Evolutionary conservation across 2,888 invertebrate genomes (phyloP).

Genomic region (Tinea trinotella): DNA sequence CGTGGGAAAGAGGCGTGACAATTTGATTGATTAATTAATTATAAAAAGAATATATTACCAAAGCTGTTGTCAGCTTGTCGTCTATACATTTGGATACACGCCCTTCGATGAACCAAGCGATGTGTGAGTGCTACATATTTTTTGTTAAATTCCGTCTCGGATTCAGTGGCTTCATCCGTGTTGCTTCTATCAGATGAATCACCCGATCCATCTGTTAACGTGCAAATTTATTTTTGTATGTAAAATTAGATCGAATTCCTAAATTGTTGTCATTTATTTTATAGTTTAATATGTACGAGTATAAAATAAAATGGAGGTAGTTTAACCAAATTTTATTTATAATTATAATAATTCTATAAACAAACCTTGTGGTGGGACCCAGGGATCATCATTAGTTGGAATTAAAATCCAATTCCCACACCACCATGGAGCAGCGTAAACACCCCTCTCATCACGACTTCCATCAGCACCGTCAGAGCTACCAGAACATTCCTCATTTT

Average conservation of each 20-base stretch:
- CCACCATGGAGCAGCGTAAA: conserved; percentile 85
- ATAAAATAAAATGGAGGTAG: conserved; percentile 1
- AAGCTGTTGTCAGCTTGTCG: conserved; percentile 87
- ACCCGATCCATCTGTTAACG: conserved; percentile 39
- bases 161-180: conserved; percentile 73
- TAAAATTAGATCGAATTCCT: not conserved
- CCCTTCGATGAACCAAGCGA: conserved; percentile 90
- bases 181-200: conserved; percentile 28
- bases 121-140: conserved; percentile 90
- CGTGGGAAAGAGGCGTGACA: no score
- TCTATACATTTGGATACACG: conserved; percentile 91
- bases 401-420: conserved; percentile 81
- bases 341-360: not conserved
- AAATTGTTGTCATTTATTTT: not conserved
- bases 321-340: no score
- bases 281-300: not conserved
- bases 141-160: conserved; percentile 88
- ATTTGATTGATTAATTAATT: no score
- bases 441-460: conserved; percentile 76
- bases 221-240: conserved; percentile 19
- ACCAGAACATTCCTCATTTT: conserved; percentile 72
- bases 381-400: conserved; percentile 57
- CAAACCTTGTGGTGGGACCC: conserved; percentile 56
- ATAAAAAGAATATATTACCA: conserved; percentile 76
- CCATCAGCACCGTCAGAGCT: conserved; percentile 60